A percentile compares a stretch with the other conserved stretches of the same genome.
Evolutionary conservation across 53 echinoderm and acorn worm genomes (phyloP).

Genomic region (Echinometra lucunter): DNA sequence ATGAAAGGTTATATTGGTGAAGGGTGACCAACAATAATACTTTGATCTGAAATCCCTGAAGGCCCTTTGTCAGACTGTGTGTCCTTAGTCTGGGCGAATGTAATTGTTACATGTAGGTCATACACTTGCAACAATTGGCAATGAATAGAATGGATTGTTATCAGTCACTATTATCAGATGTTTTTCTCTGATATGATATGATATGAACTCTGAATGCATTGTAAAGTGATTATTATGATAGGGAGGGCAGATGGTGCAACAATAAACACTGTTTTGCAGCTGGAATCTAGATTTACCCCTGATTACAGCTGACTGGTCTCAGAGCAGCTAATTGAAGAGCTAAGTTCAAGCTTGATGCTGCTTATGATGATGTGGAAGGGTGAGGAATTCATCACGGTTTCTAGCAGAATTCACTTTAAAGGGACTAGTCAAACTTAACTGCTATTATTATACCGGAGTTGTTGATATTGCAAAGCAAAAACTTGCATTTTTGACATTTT

Average conservation of each 20-base stretch:
- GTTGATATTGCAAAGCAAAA: too few relatives aligned
- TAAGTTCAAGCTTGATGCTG: background rate
- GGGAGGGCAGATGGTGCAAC: conserved; percentile 5
- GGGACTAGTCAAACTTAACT: background rate
- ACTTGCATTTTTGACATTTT: too few relatives aligned
- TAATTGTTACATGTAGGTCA: background rate
- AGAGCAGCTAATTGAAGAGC: background rate
- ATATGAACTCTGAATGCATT: conserved; percentile 3
- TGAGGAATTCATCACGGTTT: background rate
- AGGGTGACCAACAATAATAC: conserved; percentile 19
- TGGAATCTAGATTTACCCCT: background rate
- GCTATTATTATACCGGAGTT: too few relatives aligned
- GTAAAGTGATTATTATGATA: background rate
- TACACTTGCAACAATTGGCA: background rate
- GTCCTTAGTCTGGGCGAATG: background rate
- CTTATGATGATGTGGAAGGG: background rate
- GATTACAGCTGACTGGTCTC: conserved; percentile 15
- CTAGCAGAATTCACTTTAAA: background rate
- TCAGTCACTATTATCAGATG: background rate
- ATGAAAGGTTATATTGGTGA: background rate
- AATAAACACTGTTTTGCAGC: conserved; percentile 8
- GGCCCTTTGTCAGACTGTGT: background rate
- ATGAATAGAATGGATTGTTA: conserved; percentile 24
- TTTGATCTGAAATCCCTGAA: background rate
- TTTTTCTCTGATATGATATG: too few relatives aligned